Evolutionary conservation across 1,140 invertebrate species (phyloP).

Genomic region (Odontomachus brunneus): DNA sequence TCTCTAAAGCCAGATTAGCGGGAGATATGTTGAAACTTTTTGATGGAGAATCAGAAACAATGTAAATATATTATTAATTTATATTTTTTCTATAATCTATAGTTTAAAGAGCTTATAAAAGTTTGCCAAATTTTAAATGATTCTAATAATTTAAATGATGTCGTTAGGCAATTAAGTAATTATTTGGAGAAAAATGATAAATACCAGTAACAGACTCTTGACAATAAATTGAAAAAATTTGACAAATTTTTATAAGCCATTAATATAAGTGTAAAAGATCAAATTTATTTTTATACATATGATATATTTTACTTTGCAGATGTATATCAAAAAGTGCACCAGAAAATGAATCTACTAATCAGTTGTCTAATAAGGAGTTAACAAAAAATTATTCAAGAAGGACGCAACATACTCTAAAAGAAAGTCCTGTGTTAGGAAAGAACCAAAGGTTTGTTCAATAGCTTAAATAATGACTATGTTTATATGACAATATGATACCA

Average conservation of each 20-base stretch:
- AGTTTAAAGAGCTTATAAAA: neutral
- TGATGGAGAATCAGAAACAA: constrained; percentile 2
- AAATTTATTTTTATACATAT: too few relatives aligned
- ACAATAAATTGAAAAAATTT: too few relatives aligned
- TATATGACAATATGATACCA: too few relatives aligned
- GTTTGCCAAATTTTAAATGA: too few relatives aligned
- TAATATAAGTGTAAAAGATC: too few relatives aligned
- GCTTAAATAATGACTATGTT: neutral
- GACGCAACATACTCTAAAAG: neutral
- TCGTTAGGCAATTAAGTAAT: too few relatives aligned
- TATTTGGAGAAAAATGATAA: too few relatives aligned
- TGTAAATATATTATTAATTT: constrained; percentile 8
- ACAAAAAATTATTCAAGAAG: neutral
- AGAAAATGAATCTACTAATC: neutral
- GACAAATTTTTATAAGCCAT: too few relatives aligned
- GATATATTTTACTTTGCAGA: constrained; percentile 6
- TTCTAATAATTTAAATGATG: too few relatives aligned
- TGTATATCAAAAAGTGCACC: too few relatives aligned
- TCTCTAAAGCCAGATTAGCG: neutral
- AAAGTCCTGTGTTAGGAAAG: constrained; percentile 11
- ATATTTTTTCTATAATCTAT: too few relatives aligned
- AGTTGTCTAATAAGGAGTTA: neutral
- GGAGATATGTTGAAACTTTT: constrained; percentile 31
- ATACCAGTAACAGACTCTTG: too few relatives aligned
- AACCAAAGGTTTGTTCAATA: neutral